Evolutionary conservation across 2,797 vertebrate species (phyloP), one percentile per base, ranked within the genome.

Genomic region (Myotis planiceps): DNA sequence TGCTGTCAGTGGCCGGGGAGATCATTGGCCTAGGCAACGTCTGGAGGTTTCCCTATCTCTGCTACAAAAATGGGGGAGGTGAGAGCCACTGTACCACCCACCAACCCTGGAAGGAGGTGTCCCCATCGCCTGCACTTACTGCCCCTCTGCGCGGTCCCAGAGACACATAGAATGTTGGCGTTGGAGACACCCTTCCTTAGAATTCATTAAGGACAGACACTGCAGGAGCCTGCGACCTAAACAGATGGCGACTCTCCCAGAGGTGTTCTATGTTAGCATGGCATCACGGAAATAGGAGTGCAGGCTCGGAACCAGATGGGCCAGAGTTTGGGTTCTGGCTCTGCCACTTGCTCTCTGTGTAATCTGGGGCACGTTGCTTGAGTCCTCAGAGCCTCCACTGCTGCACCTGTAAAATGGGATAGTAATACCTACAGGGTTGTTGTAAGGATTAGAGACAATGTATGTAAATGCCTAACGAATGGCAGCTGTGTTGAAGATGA

Each of bases 11-110:
- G 18, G 99, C 99, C 0, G 99, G 99, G 75, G 99, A 99, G 98
- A 99, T 99, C 97, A 98, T 99, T 0, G 99, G 99, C 71, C 98
- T 99, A 96, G 99, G 99, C 51, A 99, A 99, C 2, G 99, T 99
- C 98, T 99, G 99, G 99, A 98, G 99, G 90, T 99, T 99, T 98
- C 99, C 99, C 12, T 99, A 99, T 97, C 99, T 99, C 88, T 99
- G 99, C 98, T 99, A 99, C 98, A 99, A 99, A 98, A 99, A 99
- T 0, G 99, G 99, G 27, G 99, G 99, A 98, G 99, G 99, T 99
- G 97, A 99, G 99, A 95, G 80, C 60, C 32, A 18, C 6, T 0
- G 98, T 37, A 53, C 53, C 39, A 29, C 1, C 42, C 23, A 6
- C 12, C 4, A 4, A 1, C 3, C 49, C 69, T 2, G 27, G 74